Evolutionary conservation across 2,113 vertebrate species (phyloP).

Genomic region (Pleuronectes platessa): DNA sequence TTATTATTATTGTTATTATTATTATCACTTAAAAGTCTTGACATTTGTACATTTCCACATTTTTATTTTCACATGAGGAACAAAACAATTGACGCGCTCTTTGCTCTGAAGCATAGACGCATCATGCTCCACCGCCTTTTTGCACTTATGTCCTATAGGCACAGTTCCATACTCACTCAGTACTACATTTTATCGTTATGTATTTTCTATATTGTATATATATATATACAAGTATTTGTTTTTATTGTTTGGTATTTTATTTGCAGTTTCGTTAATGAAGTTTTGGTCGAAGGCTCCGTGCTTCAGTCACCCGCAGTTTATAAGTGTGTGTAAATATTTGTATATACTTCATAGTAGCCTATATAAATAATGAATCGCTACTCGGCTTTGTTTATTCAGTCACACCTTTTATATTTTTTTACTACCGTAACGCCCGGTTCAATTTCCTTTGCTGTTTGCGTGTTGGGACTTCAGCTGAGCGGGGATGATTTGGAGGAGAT

Average conservation of each 20-base stretch:
- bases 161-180: background rate
- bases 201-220: background rate
- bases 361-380: constrained; percentile 31
- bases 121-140: constrained; percentile 10
- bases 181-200: background rate
- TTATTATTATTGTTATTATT: constrained; percentile 49
- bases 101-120: constrained; percentile 18
- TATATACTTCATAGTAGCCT: background rate
- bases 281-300: background rate
- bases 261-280: constrained; percentile 16
- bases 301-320: constrained; percentile 16
- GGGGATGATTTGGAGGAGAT: no score
- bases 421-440: no score
- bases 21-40: constrained; percentile 24
- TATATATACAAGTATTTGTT: background rate
- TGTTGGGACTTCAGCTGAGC: no score
- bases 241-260: background rate
- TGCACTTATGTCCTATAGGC: constrained; percentile 37
- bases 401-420: background rate
- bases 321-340: background rate
- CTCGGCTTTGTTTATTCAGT: constrained; percentile 11
- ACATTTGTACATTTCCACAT: background rate
- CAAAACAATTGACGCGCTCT: background rate
- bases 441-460: background rate
- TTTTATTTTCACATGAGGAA: background rate